Evolutionary conservation across 2,797 vertebrate genomes (phyloP).

Genomic region (Dendrocincla fuliginosa): DNA sequence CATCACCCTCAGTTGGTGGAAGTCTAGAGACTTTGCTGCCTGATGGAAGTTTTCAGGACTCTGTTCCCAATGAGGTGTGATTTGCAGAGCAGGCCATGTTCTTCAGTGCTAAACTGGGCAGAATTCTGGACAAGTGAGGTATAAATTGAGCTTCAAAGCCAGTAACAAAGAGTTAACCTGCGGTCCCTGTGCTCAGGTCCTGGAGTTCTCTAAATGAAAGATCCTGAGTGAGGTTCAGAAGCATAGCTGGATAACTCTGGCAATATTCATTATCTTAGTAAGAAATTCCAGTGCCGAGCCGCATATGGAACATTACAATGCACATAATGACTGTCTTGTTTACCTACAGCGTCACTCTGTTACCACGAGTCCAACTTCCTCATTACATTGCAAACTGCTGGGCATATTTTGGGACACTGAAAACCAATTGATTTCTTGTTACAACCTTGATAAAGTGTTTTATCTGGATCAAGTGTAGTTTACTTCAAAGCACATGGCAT

Average conservation of each 20-base stretch:
- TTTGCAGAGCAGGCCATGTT: background rate
- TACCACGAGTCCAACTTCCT: constrained; percentile 7
- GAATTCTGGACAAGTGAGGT: background rate
- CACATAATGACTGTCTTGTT: background rate
- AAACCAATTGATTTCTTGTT: background rate
- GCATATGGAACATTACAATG: background rate
- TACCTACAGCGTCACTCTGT: background rate
- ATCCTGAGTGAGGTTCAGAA: background rate
- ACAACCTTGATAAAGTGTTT: background rate
- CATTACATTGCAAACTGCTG: background rate
- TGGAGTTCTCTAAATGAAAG: background rate
- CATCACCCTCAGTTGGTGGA: background rate
- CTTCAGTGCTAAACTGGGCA: background rate
- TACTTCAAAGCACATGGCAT: background rate
- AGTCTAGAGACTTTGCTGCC: background rate
- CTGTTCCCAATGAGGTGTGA: background rate
- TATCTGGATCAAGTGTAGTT: background rate
- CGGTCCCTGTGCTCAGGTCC: background rate
- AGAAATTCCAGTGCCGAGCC: background rate
- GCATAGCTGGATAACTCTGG: background rate
- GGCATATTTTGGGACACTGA: background rate
- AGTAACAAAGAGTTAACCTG: background rate
- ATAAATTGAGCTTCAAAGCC: background rate
- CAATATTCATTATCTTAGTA: background rate
- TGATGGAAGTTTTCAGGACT: background rate